Base-by-base conservation (phyloP, 1,140 invertebrate species). In the Heliothis subflexa region DNA sequence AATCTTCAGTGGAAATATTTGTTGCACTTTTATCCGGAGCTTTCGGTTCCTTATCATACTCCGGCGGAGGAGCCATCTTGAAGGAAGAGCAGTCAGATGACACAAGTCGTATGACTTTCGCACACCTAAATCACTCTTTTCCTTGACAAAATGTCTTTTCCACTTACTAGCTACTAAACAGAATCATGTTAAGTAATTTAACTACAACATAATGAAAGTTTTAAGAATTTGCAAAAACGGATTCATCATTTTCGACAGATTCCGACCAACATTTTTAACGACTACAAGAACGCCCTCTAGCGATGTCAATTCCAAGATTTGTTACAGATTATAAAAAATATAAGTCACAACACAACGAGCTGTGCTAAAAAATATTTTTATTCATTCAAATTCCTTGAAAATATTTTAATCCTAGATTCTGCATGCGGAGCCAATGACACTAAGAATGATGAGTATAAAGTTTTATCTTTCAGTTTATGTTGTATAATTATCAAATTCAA, bases 51-150 rank as follows among this genome's bases (percentile, higher is more conserved):
- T 96, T 96, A 94, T 96, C 96, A 94, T 96, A 95, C 89, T 96
- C 96, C 91, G 96, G 96, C 94, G 96, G 96, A 95, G 96, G 96
- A 95, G 96, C 96, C 96, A 97, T 96, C 93, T 96, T 96, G 94
- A 95, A 93, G 88, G 95, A 94, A 94, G 89, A 92, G 89, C 88
- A 94, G 90, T 94, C 92, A 94, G 93, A 94, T 94, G 93, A 94
- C 92, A 94, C 94, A 94, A 94, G 92, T 95, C 94, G 91, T 95
- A 93, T 91, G 94, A 94, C 94, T 94, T 91, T 91, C 88, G 81
- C 86, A 91, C 90, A 91, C 91, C 86, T 73, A 88, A 88, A 87
- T 83, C 88, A 92, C 91, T 91, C 81, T 86, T 86, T 87, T 86
- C 88, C 85, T 84, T 83, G 78, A 84, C 80, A 83, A 81, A 82